A percentile compares a stretch with the other conserved stretches of the same genome.
These are phyloP conservation scores for Zaprionus davidi DNA, from an alignment of 1,140 invertebrate species.

Conservation along the genomic window DNA sequence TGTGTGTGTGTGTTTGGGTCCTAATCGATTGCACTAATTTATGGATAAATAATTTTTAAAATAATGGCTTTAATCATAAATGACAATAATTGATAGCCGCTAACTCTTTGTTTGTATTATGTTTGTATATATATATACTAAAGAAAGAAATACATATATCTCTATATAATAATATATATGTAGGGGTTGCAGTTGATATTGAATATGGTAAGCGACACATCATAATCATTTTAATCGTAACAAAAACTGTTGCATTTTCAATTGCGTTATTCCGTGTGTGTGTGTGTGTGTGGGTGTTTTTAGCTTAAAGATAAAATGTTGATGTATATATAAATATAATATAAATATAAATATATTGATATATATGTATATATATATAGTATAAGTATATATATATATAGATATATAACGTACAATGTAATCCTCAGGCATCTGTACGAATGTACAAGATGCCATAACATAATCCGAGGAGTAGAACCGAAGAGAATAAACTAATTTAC, in stretches of 20 bases:
- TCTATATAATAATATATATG: conserved; percentile 4
- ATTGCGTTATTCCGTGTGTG: conserved; percentile 3
- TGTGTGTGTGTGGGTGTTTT: background rate
- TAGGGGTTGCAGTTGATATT: background rate
- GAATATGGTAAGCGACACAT: conserved; percentile 27
- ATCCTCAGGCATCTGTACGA: background rate
- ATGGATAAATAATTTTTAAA: conserved; percentile 25
- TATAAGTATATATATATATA: conserved; percentile 1
- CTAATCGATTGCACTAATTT: conserved; percentile 40
- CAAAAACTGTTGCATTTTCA: conserved; percentile 23
- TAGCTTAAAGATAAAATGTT: conserved; percentile 5
- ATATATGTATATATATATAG: conserved; percentile 6
- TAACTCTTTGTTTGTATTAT: conserved; percentile 2
- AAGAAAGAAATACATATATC: background rate
- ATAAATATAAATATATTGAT: conserved; percentile 1
- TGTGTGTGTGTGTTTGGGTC: conserved; percentile 14
- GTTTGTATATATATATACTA: conserved; percentile 3
- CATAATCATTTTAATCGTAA: conserved; percentile 14
- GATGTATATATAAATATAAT: conserved; percentile 7
- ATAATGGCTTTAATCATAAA: conserved; percentile 28
- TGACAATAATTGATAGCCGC: conserved; percentile 1
- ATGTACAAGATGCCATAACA: conserved; percentile 16
- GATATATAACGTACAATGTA: conserved; percentile 5
- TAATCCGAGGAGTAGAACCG: conserved; percentile 8
- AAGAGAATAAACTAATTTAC: conserved; percentile 12